Evolutionary conservation across 2,797 vertebrate genomes (phyloP).

Genomic region (Presbytis comata): DNA sequence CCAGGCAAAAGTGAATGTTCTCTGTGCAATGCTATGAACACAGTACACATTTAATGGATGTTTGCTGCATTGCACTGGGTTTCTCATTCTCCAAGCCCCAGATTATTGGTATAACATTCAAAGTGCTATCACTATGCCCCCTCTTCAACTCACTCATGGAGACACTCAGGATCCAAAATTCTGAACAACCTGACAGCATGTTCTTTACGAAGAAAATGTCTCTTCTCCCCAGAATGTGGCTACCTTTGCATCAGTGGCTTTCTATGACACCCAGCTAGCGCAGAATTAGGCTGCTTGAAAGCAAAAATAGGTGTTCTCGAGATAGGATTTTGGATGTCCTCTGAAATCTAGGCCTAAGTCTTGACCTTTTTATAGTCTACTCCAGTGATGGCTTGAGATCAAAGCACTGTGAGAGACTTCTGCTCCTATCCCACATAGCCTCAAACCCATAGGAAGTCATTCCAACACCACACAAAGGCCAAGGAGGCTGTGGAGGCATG

Average conservation of each 20-base stretch:
- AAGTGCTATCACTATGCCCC: not conserved
- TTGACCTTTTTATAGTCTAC: not conserved
- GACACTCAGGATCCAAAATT: not conserved
- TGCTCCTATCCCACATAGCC: accelerated
- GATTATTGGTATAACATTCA: not conserved
- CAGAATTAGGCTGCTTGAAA: not conserved
- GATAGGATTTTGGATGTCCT: not conserved
- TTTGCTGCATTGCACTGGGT: not conserved
- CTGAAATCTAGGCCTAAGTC: not conserved
- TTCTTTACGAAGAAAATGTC: not conserved
- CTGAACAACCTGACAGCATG: not conserved
- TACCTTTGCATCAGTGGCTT: not conserved
- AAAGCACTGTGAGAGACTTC: not conserved
- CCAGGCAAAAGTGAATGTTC: not conserved
- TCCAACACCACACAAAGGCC: not conserved
- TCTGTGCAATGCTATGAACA: not conserved
- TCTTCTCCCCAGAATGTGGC: not conserved
- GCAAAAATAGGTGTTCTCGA: not conserved
- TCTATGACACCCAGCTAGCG: too few relatives aligned
- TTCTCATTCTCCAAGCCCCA: not conserved
- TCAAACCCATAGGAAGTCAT: not conserved
- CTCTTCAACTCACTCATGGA: not conserved
- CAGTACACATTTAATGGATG: too few relatives aligned
- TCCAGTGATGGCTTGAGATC: not conserved
- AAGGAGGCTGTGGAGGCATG: too few relatives aligned